phyloP scores from a whole-genome alignment of 2,797 vertebrate genomes.

The Poeciliopsis infans region DNA sequence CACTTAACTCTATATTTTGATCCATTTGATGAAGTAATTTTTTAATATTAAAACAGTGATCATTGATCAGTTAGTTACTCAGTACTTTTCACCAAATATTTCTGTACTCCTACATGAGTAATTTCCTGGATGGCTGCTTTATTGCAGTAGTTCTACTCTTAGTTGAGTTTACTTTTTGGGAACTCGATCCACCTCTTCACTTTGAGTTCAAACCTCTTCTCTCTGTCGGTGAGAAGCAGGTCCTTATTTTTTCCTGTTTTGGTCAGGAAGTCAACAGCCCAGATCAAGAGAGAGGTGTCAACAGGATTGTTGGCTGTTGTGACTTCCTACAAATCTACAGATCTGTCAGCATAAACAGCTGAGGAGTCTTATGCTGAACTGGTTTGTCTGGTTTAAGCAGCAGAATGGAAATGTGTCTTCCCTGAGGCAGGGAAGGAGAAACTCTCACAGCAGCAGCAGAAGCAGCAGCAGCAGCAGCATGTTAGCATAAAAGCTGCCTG shows the following conservation, averaged over 20 bases:
- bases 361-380: slow-evolving; percentile 28
- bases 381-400: slow-evolving; percentile 46
- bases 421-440: slow-evolving; percentile 39
- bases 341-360: slow-evolving; percentile 17
- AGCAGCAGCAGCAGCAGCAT: slow-evolving; percentile 2
- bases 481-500: slow-evolving; percentile 41
- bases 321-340: slow-evolving; percentile 20
- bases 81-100: no score
- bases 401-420: slow-evolving; percentile 50
- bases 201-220: slow-evolving; percentile 9
- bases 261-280: slow-evolving; percentile 38
- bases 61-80: no score
- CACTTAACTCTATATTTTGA: no score
- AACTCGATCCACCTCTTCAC: no score
- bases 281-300: slow-evolving; percentile 43
- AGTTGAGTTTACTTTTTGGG: no score
- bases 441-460: slow-evolving; percentile 10
- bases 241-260: slow-evolving; percentile 21
- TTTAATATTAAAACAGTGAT: no score
- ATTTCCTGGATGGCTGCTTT: no score
- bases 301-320: slow-evolving; percentile 9
- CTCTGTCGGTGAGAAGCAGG: slow-evolving; percentile 26
- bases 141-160: no score
- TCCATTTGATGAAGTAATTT: no score
- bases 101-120: no score